phyloP scores from a whole-genome alignment of 2,797 vertebrate species.

The Leptatherina wallacei region DNA sequence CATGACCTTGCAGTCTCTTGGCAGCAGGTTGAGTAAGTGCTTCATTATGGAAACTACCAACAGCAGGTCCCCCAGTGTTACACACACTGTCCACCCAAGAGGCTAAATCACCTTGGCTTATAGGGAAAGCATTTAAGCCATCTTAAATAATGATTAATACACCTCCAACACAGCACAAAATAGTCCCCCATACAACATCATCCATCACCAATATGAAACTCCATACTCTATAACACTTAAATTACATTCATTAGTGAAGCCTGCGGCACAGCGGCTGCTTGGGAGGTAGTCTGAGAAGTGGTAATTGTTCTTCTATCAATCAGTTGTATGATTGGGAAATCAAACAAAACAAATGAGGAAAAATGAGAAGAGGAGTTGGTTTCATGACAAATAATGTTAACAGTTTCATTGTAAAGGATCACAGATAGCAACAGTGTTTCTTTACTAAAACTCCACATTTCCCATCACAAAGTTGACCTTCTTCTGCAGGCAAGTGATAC shows the following conservation, averaged over 20 bases:
- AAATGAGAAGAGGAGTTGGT: slow-evolving; percentile 42
- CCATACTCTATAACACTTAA: slow-evolving; percentile 61
- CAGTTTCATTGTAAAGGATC: slow-evolving; percentile 12
- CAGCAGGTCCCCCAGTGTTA: slow-evolving; percentile 58
- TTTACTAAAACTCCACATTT: slow-evolving; percentile 6
- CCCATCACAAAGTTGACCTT: background rate
- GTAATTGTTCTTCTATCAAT: slow-evolving; percentile 64
- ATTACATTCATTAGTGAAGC: slow-evolving; percentile 71
- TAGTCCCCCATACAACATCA: slow-evolving; percentile 56
- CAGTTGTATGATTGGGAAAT: slow-evolving; percentile 56
- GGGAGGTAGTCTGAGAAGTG: slow-evolving; percentile 34
- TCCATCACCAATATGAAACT: slow-evolving; percentile 75
- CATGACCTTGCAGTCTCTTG: slow-evolving; percentile 63
- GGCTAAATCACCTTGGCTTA: slow-evolving; percentile 71
- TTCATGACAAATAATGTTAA: slow-evolving; percentile 30
- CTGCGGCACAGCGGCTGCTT: slow-evolving; percentile 28
- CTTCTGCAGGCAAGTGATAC: slow-evolving; percentile 11
- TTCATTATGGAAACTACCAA: slow-evolving; percentile 71
- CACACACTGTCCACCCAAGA: slow-evolving; percentile 63
- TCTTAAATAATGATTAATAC: slow-evolving; percentile 81
- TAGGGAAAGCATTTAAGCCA: slow-evolving; percentile 67
- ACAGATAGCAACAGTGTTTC: slow-evolving; percentile 10
- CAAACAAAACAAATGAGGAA: slow-evolving; percentile 61
- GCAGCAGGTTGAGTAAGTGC: slow-evolving; percentile 71
- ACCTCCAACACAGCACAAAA: slow-evolving; percentile 61